Evolutionary conservation across 1,140 invertebrate species (phyloP).

Genomic region (Grapholita molesta): DNA sequence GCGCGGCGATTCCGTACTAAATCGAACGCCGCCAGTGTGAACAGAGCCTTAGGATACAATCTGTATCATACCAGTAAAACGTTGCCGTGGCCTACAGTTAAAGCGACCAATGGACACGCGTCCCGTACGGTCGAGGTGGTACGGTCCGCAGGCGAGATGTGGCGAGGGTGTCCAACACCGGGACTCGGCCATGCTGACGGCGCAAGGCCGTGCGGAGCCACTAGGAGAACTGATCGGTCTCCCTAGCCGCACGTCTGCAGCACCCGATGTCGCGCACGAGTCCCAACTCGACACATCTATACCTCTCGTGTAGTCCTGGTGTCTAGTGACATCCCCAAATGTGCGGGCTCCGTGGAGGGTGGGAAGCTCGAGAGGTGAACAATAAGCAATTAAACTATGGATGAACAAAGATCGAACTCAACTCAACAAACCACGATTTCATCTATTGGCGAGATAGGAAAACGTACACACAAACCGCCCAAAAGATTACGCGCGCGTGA

Average conservation of each 20-base stretch:
- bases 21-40: too few species aligned
- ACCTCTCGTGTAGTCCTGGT: not conserved
- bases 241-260: not conserved
- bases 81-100: not conserved
- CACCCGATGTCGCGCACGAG: not conserved
- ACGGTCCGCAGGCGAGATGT: not conserved
- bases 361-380: not conserved
- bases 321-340: not conserved
- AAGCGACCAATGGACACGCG: not conserved
- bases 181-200: not conserved
- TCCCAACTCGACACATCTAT: not conserved
- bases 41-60: too few species aligned
- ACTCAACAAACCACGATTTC: too few species aligned
- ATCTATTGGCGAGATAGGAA: too few species aligned
- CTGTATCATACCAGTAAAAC: too few species aligned
- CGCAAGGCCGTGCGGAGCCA: not conserved
- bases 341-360: not conserved
- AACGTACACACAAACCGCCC: too few species aligned
- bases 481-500: too few species aligned
- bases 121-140: not conserved
- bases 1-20: too few species aligned
- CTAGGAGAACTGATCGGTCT: not conserved
- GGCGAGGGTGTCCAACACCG: not conserved
- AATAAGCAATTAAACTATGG: not conserved
- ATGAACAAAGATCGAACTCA: not conserved